Conservation (phyloP, 2,113 vertebrate species). For the Dasyornis broadbenti region DNA sequence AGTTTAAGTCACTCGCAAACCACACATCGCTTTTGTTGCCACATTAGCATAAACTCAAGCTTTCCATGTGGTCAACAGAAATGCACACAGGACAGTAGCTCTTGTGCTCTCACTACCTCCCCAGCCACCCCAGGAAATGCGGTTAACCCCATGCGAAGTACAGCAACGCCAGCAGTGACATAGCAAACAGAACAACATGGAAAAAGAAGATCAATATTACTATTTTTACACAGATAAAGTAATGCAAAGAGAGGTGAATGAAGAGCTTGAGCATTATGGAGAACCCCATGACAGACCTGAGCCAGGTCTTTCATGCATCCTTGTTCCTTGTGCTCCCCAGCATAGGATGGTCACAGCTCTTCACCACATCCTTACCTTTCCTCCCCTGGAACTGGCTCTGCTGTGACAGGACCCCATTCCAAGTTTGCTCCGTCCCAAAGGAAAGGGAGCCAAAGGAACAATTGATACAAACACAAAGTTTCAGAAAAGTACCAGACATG, state of each 20-base stretch:
- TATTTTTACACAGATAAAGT: neutral
- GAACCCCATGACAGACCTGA: accelerated
- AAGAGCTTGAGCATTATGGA: neutral
- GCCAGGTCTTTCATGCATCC: accelerated
- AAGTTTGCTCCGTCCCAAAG: neutral
- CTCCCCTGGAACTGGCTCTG: neutral
- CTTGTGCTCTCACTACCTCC: accelerated
- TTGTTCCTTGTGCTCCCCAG: neutral
- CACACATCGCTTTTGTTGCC: neutral
- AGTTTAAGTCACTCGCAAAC: neutral
- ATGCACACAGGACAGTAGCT: neutral
- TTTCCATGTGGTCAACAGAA: neutral
- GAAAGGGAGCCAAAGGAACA: neutral
- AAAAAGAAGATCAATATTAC: neutral
- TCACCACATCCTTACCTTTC: neutral
- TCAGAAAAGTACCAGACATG: neutral
- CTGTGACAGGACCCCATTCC: neutral
- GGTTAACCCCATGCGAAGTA: neutral
- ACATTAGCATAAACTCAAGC: neutral
- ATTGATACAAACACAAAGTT: neutral
- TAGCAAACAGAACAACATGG: accelerated
- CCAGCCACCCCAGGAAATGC: neutral
- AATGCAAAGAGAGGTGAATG: neutral
- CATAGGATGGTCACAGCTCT: accelerated
- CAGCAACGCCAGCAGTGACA: accelerated